Conservation (phyloP, 2,888 invertebrate species). For the Callyntrura sp. region DNA sequence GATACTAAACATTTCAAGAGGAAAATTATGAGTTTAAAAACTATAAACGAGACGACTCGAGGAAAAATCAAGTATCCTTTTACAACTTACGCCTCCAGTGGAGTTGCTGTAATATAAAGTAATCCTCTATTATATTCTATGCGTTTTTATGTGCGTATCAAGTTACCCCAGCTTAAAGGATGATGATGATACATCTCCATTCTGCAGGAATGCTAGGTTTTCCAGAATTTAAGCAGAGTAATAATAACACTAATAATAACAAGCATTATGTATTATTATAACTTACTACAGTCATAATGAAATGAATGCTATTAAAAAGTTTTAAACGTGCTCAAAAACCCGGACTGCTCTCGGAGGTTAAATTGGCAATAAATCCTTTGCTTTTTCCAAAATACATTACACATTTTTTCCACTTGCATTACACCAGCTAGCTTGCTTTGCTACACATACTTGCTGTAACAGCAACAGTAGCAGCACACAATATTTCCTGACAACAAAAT, state of each 20-base stretch:
- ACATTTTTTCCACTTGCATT: not conserved
- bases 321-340: slow-evolving; percentile 9
- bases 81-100: no score
- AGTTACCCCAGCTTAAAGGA: no score
- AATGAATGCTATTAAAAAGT: slow-evolving; percentile 35
- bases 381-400: not conserved
- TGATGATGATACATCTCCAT: no score
- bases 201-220: no score
- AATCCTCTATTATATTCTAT: no score
- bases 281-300: not conserved
- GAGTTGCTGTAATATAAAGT: no score
- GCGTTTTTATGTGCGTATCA: no score
- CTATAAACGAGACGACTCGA: not conserved
- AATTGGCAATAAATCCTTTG: slow-evolving; percentile 30
- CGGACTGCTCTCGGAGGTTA: not conserved
- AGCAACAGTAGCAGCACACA: not conserved
- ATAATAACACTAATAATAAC: no score
- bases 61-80: no score
- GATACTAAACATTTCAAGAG: not conserved
- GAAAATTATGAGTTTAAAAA: slow-evolving; percentile 2
- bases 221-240: no score
- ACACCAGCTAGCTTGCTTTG: no score
- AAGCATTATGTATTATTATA: no score
- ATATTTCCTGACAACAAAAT: slow-evolving; percentile 10
- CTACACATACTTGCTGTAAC: not conserved